Base-by-base conservation (phyloP, 30 jellyfish, hydroid and myxozoan genomes). In the Aurelia sp. region DNA sequence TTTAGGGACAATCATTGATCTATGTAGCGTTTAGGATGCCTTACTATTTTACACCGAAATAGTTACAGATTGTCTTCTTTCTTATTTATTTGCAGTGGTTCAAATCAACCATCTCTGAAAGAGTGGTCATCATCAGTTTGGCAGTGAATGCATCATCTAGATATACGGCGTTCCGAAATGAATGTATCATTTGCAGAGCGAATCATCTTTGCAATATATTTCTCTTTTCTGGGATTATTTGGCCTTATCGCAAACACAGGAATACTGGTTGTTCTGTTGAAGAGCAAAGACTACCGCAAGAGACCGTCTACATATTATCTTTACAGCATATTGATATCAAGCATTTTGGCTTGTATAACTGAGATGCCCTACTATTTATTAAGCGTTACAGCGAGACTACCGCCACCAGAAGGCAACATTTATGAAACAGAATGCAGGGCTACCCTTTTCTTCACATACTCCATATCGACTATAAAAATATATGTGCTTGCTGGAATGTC, bases 401-500 rank as follows among this genome's bases (percentile, higher is more conserved):
- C 91, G 27, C 15, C 84, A 18, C 74, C 91, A 8, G 17, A 41
- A 5, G 61, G 16, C 33, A 66, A 81, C 11, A 27, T 40, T 1
- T 67, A 81, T 65, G 69, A 50, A 11, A 47, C 33, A 4, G 76
- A 24, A 44, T 81, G 91, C 53, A 51, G 70, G 67, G 72, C 55
- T 8, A 68, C 78, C 52, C 27, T 81, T 16, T 81, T 81, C 77
- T 30, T 67, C 7, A 51, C 60, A 22, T 81, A 81, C 47, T 16
- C 76, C 17, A 48, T 67, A 67, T 66, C 84, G 13, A 68, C 76
- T 8, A 15, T 68, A 48, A 81, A 81, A 44, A 67, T 81, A 40
- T 68, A 13, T 59, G 21, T 81, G 62, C 55, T 81, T 35, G 60
- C 84, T 30, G 91, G 84, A 2, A 24, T 81, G 76, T 81, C 91